phyloP scores from a whole-genome alignment of 2,797 vertebrate genomes.

The Benthosema pterotum region DNA sequence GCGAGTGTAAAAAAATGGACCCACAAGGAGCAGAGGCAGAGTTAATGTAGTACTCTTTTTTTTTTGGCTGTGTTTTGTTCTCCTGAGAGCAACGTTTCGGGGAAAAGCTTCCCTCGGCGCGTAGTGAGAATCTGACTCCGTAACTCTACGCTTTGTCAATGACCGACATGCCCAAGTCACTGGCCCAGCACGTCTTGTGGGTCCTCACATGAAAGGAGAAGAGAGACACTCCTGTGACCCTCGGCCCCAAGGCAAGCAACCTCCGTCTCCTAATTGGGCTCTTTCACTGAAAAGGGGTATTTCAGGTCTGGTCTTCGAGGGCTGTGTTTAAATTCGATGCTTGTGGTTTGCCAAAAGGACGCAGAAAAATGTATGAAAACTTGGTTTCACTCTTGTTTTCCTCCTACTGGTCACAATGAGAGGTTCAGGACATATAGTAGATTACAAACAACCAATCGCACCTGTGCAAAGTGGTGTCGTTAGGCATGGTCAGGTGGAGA shows the following conservation, averaged over 20 bases:
- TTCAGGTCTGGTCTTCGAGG: too few relatives aligned
- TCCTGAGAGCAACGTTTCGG: slow-evolving; percentile 43
- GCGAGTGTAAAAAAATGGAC: too few relatives aligned
- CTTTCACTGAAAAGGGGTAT: slow-evolving; percentile 5
- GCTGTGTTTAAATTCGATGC: too few relatives aligned
- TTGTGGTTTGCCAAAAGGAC: neutral
- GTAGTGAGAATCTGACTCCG: slow-evolving; percentile 18
- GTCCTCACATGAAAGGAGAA: slow-evolving; percentile 32
- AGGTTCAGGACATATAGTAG: too few relatives aligned
- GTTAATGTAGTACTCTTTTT: too few relatives aligned
- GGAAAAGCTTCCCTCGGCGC: slow-evolving; percentile 28
- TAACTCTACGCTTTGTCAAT: slow-evolving; percentile 38
- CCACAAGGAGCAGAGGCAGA: too few relatives aligned
- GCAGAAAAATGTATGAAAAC: neutral
- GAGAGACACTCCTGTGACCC: slow-evolving; percentile 46
- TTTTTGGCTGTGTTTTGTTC: slow-evolving; percentile 42
- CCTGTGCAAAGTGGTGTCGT: too few relatives aligned
- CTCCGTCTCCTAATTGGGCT: slow-evolving; percentile 51
- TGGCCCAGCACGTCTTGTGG: slow-evolving; percentile 33
- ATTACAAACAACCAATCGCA: too few relatives aligned
- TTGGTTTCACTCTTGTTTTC: too few relatives aligned
- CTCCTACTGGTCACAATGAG: too few relatives aligned
- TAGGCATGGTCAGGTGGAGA: too few relatives aligned
- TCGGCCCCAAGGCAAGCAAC: slow-evolving; percentile 44
- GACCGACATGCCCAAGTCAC: slow-evolving; percentile 43